phyloP scores from a whole-genome alignment of 2,113 vertebrate species.

The Abramis brama region DNA sequence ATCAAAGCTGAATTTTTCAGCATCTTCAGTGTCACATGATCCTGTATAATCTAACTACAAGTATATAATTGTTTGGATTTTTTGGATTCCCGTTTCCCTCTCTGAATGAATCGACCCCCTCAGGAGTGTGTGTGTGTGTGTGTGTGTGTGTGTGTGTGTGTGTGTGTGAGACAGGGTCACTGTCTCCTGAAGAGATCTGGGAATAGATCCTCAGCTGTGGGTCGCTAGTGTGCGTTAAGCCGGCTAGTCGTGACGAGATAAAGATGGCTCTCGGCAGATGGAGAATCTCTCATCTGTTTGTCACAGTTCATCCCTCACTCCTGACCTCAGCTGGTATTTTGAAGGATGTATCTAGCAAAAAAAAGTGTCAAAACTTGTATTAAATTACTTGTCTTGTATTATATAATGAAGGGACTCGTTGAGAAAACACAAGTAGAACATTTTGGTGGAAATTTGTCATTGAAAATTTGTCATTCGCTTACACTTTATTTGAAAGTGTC shows the following conservation, averaged over 20 bases:
- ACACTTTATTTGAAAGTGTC: too few species aligned
- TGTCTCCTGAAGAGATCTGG: background rate
- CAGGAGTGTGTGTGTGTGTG: background rate
- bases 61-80: too few species aligned
- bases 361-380: background rate
- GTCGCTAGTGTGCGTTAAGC: background rate
- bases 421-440: too few species aligned
- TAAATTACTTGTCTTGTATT: background rate
- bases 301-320: background rate
- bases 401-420: background rate
- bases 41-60: too few species aligned
- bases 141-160: too few species aligned
- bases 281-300: conserved; percentile 19
- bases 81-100: too few species aligned
- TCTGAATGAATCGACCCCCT: background rate
- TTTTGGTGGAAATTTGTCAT: too few species aligned
- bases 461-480: too few species aligned
- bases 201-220: background rate
- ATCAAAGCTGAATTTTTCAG: too few species aligned
- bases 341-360: background rate
- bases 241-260: background rate
- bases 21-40: too few species aligned
- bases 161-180: background rate
- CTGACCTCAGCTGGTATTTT: background rate
- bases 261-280: conserved; percentile 4